Conservation (phyloP, 2,797 vertebrate genomes). For the Lithobates sylvaticus region DNA sequence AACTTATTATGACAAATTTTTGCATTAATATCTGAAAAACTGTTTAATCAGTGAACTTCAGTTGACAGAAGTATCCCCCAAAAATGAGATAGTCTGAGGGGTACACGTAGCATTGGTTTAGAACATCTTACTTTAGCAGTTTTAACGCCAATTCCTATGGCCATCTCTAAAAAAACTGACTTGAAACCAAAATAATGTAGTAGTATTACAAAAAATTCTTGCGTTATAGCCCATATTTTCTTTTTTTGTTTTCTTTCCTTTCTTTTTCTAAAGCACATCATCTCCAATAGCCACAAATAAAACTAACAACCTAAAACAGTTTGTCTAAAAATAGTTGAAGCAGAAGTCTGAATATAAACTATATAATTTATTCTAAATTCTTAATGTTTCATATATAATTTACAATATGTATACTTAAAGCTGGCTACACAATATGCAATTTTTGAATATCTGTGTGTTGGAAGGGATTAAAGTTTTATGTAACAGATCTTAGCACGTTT, state of each 20-base stretch:
- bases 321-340: background rate
- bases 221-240: no score
- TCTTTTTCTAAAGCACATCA: slow-evolving; percentile 11
- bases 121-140: no score
- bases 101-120: no score
- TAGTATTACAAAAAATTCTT: no score
- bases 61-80: no score
- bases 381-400: background rate
- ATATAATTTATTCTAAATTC: background rate
- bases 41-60: no score
- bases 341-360: slow-evolving; percentile 9
- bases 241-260: background rate
- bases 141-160: no score
- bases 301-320: background rate
- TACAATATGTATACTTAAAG: background rate
- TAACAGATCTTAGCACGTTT: slow-evolving; percentile 13
- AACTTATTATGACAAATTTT: no score
- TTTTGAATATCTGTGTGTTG: slow-evolving; percentile 27
- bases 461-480: slow-evolving; percentile 5
- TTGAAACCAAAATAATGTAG: no score
- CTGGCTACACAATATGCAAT: slow-evolving; percentile 20
- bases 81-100: no score
- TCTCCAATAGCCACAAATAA: slow-evolving; percentile 20
- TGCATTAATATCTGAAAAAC: no score
- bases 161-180: no score